Conservation (phyloP, 2,113 vertebrate genomes). For the Dicentrarchus labrax region DNA sequence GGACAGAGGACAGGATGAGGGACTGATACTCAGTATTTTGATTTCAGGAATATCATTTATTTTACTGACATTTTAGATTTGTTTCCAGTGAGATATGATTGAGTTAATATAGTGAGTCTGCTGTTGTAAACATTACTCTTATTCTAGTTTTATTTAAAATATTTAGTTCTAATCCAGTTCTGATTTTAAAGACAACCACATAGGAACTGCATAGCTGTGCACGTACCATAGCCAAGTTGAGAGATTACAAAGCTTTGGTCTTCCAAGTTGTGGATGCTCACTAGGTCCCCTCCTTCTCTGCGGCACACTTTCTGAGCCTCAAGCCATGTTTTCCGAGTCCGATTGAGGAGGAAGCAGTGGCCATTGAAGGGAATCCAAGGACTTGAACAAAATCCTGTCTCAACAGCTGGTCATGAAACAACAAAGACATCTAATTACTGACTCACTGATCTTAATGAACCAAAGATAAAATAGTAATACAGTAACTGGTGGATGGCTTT, state of each 20-base stretch:
- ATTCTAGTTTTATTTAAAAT: too few species aligned
- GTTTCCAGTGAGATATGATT: too few species aligned
- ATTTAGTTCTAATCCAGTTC: too few species aligned
- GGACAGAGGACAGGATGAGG: too few species aligned
- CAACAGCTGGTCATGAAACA: conserved; percentile 41
- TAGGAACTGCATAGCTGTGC: neutral
- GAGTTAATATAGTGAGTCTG: too few species aligned
- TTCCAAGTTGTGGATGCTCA: conserved; percentile 87
- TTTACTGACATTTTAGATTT: too few species aligned
- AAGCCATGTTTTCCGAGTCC: conserved; percentile 83
- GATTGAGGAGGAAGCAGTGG: conserved; percentile 87
- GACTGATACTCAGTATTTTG: too few species aligned
- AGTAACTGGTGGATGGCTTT: too few species aligned
- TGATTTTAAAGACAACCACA: too few species aligned
- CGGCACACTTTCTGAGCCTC: conserved; percentile 85
- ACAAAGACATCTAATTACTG: neutral
- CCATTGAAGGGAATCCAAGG: conserved; percentile 89
- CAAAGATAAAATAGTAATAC: neutral
- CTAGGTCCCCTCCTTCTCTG: conserved; percentile 88
- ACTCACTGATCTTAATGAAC: neutral
- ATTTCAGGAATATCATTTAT: too few species aligned
- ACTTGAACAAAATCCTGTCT: conserved; percentile 82
- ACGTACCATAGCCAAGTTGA: conserved; percentile 91
- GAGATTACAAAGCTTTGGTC: conserved; percentile 90
- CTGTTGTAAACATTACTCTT: too few species aligned